Conservation (phyloP, 2,113 vertebrate species). For the Microtus richardsoni region DNA sequence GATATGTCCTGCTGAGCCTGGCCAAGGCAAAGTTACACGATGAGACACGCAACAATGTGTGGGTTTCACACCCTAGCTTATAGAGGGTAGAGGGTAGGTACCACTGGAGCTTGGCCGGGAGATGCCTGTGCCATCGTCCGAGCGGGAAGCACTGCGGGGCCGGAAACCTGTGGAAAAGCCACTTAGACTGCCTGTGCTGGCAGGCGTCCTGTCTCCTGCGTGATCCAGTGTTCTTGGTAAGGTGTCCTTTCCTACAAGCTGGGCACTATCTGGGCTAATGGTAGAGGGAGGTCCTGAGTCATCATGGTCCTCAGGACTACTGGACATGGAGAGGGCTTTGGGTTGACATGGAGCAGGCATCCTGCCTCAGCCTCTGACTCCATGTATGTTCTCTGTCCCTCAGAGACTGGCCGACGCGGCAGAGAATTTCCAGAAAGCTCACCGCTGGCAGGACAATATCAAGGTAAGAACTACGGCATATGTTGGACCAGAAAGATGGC, state of each 20-base stretch:
- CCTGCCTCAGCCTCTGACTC: not conserved
- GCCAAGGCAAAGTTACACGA: not conserved
- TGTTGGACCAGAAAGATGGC: not conserved
- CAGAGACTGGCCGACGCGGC: slow-evolving; percentile 95
- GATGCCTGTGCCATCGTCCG: not conserved
- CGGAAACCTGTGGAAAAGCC: not conserved
- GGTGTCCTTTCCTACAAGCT: not conserved
- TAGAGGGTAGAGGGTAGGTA: no score
- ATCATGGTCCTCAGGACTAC: not conserved
- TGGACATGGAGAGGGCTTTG: not conserved
- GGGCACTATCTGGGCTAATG: not conserved
- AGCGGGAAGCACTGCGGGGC: not conserved
- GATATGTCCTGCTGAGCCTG: not conserved
- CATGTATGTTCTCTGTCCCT: slow-evolving; percentile 70
- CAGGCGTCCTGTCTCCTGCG: not conserved
- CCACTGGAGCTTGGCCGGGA: not conserved
- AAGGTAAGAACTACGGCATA: slow-evolving; percentile 89
- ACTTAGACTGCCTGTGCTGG: not conserved
- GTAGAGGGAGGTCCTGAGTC: not conserved
- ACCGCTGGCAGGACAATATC: slow-evolving; percentile 96
- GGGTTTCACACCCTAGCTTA: not conserved
- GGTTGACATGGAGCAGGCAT: no score
- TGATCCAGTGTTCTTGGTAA: not conserved
- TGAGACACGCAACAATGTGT: not conserved
- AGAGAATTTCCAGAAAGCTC: slow-evolving; percentile 95